These are phyloP conservation scores for Oxystoma pomonae DNA, from an alignment of 2,888 invertebrate genomes.

Conservation along the genomic window DNA sequence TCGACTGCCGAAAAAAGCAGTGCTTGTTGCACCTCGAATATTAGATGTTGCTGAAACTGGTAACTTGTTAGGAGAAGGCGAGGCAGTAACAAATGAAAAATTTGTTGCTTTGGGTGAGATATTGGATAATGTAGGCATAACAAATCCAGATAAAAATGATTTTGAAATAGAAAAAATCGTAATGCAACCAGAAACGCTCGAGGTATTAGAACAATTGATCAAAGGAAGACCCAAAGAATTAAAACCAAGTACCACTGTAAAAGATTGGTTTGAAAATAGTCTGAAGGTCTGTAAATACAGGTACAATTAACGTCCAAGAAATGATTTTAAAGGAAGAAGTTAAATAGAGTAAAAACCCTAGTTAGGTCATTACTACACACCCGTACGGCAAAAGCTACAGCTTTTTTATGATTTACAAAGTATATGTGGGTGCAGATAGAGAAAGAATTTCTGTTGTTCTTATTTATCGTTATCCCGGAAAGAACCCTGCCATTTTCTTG, in stretches of 20 bases:
- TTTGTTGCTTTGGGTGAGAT: constrained; percentile 40
- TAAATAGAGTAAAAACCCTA: no score
- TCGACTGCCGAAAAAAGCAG: constrained; percentile 16
- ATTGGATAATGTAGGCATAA: constrained; percentile 41
- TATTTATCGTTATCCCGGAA: no score
- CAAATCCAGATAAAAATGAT: constrained; percentile 35
- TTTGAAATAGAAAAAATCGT: constrained; percentile 31
- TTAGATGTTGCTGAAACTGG: constrained; percentile 23
- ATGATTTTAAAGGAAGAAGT: no score
- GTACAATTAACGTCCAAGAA: no score
- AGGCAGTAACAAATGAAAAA: constrained; percentile 19
- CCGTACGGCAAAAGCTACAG: no score
- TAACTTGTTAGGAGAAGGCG: constrained; percentile 8
- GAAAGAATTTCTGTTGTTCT: no score
- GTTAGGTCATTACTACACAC: no score
- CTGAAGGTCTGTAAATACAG: constrained; percentile 6
- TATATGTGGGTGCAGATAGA: no score
- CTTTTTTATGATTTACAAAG: no score
- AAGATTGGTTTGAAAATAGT: constrained; percentile 5
- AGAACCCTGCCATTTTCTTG: no score
- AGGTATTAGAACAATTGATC: constrained; percentile 1
- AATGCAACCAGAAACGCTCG: constrained; percentile 18
- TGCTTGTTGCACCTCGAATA: constrained; percentile 31
- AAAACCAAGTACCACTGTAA: neutral
- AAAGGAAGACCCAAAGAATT: neutral